Evolutionary conservation across 2,888 invertebrate species (phyloP).

Genomic region (Apotomis capreana): DNA sequence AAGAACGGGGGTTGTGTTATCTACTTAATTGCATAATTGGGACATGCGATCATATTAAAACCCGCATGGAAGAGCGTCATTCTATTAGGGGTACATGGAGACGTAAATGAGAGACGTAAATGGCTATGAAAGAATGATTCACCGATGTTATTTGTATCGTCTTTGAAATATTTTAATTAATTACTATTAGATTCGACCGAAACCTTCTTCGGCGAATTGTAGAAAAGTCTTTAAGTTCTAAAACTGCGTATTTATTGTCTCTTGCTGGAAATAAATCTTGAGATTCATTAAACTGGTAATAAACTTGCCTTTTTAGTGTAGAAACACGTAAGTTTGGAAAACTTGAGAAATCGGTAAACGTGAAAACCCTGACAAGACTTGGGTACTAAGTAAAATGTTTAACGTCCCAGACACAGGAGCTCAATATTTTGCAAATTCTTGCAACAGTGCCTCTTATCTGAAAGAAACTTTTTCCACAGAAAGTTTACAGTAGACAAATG

Average conservation of each 20-base stretch:
- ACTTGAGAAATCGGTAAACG: neutral
- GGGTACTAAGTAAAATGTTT: neutral
- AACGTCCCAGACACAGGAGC: constrained; percentile 8
- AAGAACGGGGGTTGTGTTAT: constrained; percentile 27
- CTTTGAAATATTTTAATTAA: too few relatives aligned
- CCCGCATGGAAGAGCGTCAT: neutral
- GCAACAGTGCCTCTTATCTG: constrained; percentile 17
- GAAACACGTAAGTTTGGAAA: neutral
- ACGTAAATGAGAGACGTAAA: neutral
- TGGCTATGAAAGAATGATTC: neutral
- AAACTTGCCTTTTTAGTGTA: too few relatives aligned
- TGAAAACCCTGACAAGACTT: neutral
- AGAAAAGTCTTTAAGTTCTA: too few relatives aligned
- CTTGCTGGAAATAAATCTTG: too few relatives aligned
- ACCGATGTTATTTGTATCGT: too few relatives aligned
- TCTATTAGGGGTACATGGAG: neutral
- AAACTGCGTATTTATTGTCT: too few relatives aligned
- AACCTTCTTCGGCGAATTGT: too few relatives aligned
- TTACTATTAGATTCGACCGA: too few relatives aligned
- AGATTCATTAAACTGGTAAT: too few relatives aligned
- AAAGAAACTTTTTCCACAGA: constrained; percentile 27
- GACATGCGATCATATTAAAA: constrained; percentile 22
- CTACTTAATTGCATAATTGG: constrained; percentile 46
- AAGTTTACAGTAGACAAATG: constrained; percentile 39
- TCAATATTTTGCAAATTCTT: constrained; percentile 27